Evolutionary conservation across 2,888 invertebrate species (phyloP), one percentile per base, ranked within the genome.

Genomic region (Anagyrus pseudococci): DNA sequence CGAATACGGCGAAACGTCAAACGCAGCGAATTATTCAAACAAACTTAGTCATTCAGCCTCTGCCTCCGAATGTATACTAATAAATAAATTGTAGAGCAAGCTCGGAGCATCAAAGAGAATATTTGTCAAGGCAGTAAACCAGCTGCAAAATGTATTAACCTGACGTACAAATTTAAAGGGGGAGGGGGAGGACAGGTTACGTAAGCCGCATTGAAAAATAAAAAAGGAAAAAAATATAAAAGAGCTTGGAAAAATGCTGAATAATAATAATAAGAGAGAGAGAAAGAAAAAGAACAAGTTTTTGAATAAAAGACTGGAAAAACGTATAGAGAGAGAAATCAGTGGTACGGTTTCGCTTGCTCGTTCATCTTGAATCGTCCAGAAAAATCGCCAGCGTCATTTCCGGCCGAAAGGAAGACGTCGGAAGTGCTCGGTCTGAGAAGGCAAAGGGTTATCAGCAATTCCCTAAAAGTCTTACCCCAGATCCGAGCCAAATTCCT

Each of bases 361-460:
- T 43, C 25, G 22, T 50, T 43, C 25, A 40, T 50, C 44, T 43
- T 44, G 56, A 37, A 55, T 54, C 53, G 55, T 44, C 46, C 29
- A 40, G 48, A 64, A 68, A 68, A 67, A 63, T 69, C 60, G 67
- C 64, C 64, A 62, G 61, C 65, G 62, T 67, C 67, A 64, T 64
- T 68, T 69, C 68, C 69, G 68, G 64, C 56, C 8, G 48, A 13
- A 40, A 54, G 55, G 64, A 59, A 49, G 41, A 56, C 48, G 61
- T 61, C 62, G 62, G 66, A 67, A 67, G 63, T 59, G 66, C 64
- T 66, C 56, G 47, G 56, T 19, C 55, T 22, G 17, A 3, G 41
- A 41, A 50, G 48, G 55, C 44, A 8, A 20, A 40, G 44, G 57
- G 47, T 50, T 37, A 57, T 62, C 57, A 52, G 56, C 50, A 47